Evolutionary conservation across 2,888 invertebrate genomes (phyloP).

Genomic region (Brachylomia viminalis): DNA sequence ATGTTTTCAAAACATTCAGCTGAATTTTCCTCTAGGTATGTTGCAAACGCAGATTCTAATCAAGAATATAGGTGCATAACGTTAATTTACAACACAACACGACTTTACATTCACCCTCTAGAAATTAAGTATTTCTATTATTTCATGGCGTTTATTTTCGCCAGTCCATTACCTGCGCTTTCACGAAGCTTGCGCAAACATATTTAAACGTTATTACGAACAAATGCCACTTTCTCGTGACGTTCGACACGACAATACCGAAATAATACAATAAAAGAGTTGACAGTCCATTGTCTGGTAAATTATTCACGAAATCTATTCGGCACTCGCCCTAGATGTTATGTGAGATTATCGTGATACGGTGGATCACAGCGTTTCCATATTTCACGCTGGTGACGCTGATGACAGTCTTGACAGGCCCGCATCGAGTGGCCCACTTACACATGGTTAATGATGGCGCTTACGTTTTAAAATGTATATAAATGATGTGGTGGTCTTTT

Average conservation of each 20-base stretch:
- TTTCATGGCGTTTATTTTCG: conserved; percentile 60
- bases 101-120: conserved; percentile 51
- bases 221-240: conserved; percentile 80
- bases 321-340: conserved; percentile 82
- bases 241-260: conserved; percentile 69
- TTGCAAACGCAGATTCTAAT: conserved; percentile 9
- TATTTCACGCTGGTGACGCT: conserved; percentile 82
- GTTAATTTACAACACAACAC: conserved; percentile 33
- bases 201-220: conserved; percentile 71
- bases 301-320: conserved; percentile 89
- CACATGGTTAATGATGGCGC: conserved; percentile 73
- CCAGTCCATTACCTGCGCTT: conserved; percentile 66
- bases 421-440: conserved; percentile 72
- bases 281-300: conserved; percentile 87
- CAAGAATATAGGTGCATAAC: conserved; percentile 7
- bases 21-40: background rate
- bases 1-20: background rate
- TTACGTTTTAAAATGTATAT: conserved; percentile 39
- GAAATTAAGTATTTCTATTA: conserved; percentile 42
- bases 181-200: conserved; percentile 69
- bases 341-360: conserved; percentile 84
- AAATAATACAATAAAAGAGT: conserved; percentile 82
- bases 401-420: conserved; percentile 87
- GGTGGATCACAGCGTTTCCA: conserved; percentile 85
- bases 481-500: conserved; percentile 17